A percentile compares a stretch with the other conserved stretches of the same genome.
phyloP scores from a whole-genome alignment of 1,140 invertebrate species.

The Dermatophagoides farinae region DNA sequence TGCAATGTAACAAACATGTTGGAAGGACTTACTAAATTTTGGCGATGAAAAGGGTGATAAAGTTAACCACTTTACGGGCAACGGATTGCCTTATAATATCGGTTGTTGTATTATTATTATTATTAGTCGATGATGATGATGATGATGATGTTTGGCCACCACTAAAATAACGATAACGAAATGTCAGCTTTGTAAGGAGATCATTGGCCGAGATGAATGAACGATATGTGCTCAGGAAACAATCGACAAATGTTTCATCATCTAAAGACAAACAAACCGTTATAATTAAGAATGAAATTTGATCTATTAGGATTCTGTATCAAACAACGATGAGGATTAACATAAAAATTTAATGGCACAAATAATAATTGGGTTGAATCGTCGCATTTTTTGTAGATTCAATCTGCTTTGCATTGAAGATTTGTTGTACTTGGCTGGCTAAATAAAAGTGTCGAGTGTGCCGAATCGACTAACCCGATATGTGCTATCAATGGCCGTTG shows the following conservation, averaged over 20 bases:
- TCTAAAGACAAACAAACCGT: conserved; percentile 12
- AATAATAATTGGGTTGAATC: not conserved
- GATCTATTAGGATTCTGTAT: no score
- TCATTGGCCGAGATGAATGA: conserved; percentile 77
- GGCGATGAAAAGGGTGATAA: conserved; percentile 73
- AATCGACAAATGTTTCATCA: conserved; percentile 88
- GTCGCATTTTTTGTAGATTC: no score
- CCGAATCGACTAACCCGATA: no score
- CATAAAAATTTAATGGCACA: not conserved
- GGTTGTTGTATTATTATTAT: conserved; percentile 44
- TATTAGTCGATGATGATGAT: no score
- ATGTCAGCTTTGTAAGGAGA: conserved; percentile 63
- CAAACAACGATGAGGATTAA: conserved; percentile 4
- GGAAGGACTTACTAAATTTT: conserved; percentile 63
- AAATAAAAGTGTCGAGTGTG: no score
- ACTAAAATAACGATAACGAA: conserved; percentile 36
- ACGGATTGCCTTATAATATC: conserved; percentile 42
- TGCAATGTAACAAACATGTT: not conserved
- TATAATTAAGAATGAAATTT: no score
- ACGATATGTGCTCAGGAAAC: conserved; percentile 85
- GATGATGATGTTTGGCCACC: no score
- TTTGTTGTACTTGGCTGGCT: no score
- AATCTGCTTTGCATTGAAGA: no score
- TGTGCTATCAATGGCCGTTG: no score
- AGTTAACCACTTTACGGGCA: conserved; percentile 60